Percentiles rank a stretch among this genome's conserved stretches.
phyloP scores from a whole-genome alignment of 2,888 invertebrate genomes.

The Cremastinae sp. region DNA sequence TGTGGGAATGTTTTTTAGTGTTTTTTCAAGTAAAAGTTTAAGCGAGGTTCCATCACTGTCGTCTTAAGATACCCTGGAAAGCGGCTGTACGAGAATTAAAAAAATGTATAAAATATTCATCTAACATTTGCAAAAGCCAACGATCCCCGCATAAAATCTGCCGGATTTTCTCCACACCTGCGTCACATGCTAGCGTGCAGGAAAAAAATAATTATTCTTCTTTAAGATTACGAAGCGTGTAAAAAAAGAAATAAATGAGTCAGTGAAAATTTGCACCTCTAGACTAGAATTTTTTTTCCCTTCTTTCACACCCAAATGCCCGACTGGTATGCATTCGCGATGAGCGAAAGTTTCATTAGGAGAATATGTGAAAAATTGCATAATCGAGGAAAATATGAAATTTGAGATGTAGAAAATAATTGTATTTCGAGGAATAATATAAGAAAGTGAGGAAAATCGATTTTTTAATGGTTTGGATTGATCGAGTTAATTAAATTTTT shows the following conservation, averaged over 20 bases:
- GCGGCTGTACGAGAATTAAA: background rate
- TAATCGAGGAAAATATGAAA: background rate
- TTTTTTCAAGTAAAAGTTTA: background rate
- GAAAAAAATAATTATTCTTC: no score
- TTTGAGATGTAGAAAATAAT: slow-evolving; percentile 3
- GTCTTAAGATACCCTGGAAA: background rate
- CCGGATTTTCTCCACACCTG: no score
- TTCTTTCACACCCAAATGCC: background rate
- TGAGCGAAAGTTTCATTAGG: slow-evolving; percentile 21
- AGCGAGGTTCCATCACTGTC: background rate
- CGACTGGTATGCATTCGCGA: no score
- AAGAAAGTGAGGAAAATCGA: background rate
- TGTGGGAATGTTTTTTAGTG: background rate
- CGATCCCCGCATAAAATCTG: no score
- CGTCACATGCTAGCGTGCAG: no score
- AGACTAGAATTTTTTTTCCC: background rate
- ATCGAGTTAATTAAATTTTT: no score
- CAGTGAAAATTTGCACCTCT: no score
- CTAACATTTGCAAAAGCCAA: background rate
- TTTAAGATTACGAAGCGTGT: no score
- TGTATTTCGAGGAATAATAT: slow-evolving; percentile 10
- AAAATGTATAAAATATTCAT: background rate
- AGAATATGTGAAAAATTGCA: background rate
- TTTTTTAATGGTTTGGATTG: no score
- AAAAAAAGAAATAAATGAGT: no score